These are phyloP conservation scores for Falco novaeseelandiae DNA, from an alignment of 2,797 vertebrate genomes.

Conservation along the genomic window DNA sequence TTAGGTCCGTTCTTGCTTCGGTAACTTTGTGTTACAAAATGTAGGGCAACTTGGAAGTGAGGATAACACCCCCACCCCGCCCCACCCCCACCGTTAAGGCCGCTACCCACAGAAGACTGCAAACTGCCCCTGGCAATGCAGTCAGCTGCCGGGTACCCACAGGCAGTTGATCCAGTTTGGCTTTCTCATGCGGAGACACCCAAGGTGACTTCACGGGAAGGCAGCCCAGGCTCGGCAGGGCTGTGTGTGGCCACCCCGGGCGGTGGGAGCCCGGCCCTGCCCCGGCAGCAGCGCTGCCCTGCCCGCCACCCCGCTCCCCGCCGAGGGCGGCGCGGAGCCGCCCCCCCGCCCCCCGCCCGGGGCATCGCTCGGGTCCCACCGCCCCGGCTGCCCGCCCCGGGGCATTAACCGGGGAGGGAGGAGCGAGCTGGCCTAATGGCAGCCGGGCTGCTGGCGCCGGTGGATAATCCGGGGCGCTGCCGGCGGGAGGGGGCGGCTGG, in stretches of 20 bases:
- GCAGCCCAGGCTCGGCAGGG: not conserved
- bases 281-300: not conserved
- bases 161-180: not conserved
- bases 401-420: not conserved
- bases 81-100: not conserved
- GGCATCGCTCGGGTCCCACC: not conserved
- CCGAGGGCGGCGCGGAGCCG: not conserved
- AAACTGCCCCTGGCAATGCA: not conserved
- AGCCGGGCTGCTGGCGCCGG: not conserved
- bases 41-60: not conserved
- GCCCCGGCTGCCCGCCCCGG: not conserved
- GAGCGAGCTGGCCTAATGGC: not conserved
- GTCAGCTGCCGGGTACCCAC: not conserved
- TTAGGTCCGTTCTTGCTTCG: not conserved
- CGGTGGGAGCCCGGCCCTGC: not conserved
- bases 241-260: not conserved
- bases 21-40: not conserved
- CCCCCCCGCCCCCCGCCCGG: not conserved
- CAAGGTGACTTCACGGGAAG: not conserved
- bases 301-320: not conserved
- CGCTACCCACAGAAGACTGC: not conserved
- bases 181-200: not conserved
- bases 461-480: not conserved
- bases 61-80: too few species aligned
- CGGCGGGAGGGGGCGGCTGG: not conserved